Evolutionary conservation across 1,140 invertebrate genomes (phyloP).

Genomic region (Temnothorax longispinosus): DNA sequence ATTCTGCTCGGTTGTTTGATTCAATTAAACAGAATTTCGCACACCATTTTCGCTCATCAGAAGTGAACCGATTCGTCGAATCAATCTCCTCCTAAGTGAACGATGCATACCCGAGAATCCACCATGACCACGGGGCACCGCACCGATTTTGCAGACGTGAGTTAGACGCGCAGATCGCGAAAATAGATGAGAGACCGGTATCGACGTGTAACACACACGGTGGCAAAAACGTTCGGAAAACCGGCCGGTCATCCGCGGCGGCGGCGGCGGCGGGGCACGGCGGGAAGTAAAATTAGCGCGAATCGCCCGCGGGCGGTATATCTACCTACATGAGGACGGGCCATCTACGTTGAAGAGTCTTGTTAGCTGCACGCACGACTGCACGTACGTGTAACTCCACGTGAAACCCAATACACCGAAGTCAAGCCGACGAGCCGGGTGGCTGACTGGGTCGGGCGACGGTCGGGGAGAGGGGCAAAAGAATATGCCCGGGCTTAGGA

Average conservation of each 20-base stretch:
- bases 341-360: constrained; percentile 55
- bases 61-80: not conserved
- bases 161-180: constrained; percentile 20
- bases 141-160: not conserved
- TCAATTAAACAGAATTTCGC: not conserved
- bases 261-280: constrained; percentile 5
- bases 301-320: constrained; percentile 57
- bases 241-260: constrained; percentile 11
- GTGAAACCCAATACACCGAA: constrained; percentile 70
- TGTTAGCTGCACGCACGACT: constrained; percentile 64
- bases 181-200: constrained; percentile 21
- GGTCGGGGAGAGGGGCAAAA: constrained; percentile 39
- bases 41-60: not conserved
- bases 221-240: constrained; percentile 48
- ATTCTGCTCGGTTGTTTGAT: not conserved
- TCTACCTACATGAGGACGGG: constrained; percentile 53
- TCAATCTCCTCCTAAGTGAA: constrained; percentile 1
- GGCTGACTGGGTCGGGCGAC: not conserved
- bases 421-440: constrained; percentile 44
- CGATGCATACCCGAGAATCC: not conserved
- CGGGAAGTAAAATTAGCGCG: constrained; percentile 57
- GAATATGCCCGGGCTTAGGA: not conserved
- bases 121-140: not conserved
- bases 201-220: not conserved
- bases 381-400: constrained; percentile 48